phyloP scores from a whole-genome alignment of 2,888 invertebrate species.

The Euplagia quadripunctaria region DNA sequence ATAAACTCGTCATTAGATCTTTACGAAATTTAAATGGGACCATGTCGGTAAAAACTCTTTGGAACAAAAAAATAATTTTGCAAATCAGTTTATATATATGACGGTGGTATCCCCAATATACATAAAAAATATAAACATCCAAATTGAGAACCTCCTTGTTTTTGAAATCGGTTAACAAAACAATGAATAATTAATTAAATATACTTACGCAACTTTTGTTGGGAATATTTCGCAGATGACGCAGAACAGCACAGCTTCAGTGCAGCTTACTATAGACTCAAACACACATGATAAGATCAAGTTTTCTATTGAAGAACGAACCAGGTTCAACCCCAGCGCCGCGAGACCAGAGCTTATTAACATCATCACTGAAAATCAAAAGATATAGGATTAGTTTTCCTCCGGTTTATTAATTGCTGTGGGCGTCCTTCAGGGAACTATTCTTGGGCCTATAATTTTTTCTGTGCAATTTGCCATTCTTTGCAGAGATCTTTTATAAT shows the following conservation, averaged over 20 bases:
- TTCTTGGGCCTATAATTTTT: background rate
- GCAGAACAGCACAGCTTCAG: conserved; percentile 88
- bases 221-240: conserved; percentile 88
- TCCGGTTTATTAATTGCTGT: background rate
- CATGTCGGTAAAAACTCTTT: too few species aligned
- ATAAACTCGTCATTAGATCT: too few species aligned
- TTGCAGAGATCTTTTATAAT: background rate
- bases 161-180: too few species aligned
- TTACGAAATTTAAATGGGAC: too few species aligned
- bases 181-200: too few species aligned
- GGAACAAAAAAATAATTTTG: too few species aligned
- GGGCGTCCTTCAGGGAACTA: background rate
- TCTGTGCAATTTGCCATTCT: background rate
- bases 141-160: too few species aligned
- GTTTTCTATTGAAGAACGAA: conserved; percentile 85
- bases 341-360: conserved; percentile 86
- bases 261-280: conserved; percentile 88
- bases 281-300: conserved; percentile 87
- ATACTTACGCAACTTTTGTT: conserved; percentile 84
- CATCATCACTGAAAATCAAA: conserved; percentile 81
- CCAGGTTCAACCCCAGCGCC: conserved; percentile 85
- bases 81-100: too few species aligned
- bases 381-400: background rate
- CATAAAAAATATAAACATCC: too few species aligned
- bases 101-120: too few species aligned